These are phyloP conservation scores for Deroplatys truncata DNA, from an alignment of 2,888 invertebrate genomes.

Conservation along the genomic window DNA sequence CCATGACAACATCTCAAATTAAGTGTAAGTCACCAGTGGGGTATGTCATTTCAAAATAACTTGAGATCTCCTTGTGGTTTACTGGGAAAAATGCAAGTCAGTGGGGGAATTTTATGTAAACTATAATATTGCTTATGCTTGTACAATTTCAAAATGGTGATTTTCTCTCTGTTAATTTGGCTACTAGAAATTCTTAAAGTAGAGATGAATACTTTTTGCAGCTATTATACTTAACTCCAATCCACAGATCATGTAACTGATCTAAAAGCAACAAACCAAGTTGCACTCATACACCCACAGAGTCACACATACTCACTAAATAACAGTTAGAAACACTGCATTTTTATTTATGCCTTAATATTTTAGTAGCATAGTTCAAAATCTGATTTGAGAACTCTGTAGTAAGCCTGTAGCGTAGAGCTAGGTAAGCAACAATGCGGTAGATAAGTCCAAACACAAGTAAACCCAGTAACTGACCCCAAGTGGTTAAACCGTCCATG, in stretches of 20 bases:
- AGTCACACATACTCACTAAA: neutral
- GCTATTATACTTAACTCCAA: neutral
- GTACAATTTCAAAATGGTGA: too few species aligned
- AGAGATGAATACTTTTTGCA: too few species aligned
- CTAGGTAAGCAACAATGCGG: constrained; percentile 52
- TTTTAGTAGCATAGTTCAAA: constrained; percentile 52
- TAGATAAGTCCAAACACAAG: constrained; percentile 54
- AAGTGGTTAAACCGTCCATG: constrained; percentile 50
- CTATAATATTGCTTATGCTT: too few species aligned
- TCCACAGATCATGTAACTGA: neutral
- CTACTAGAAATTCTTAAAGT: too few species aligned
- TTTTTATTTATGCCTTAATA: constrained; percentile 50
- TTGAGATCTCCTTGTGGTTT: too few species aligned
- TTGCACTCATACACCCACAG: neutral
- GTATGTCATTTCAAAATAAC: too few species aligned
- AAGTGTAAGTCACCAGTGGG: too few species aligned
- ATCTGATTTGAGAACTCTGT: constrained; percentile 54
- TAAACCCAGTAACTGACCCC: constrained; percentile 55
- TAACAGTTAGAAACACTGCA: neutral
- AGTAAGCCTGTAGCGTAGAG: constrained; percentile 55
- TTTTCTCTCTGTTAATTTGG: too few species aligned
- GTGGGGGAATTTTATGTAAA: too few species aligned
- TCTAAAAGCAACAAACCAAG: neutral
- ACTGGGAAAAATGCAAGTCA: too few species aligned
- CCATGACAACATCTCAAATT: too few species aligned